Conservation (phyloP, 2,113 vertebrate species). For the Daubentonia madagascariensis region DNA sequence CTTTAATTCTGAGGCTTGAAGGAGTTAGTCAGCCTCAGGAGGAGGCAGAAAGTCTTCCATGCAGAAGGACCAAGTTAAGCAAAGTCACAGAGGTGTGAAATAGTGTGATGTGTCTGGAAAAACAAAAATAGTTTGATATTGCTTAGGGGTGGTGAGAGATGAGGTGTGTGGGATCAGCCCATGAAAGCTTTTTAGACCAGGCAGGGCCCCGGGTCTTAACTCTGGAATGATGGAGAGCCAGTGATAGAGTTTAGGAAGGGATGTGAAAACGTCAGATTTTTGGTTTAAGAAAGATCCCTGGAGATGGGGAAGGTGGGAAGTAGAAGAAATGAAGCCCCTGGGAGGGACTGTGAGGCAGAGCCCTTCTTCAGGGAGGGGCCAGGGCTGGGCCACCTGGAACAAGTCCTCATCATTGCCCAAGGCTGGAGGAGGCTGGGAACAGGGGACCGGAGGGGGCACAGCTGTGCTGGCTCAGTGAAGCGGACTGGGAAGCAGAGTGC, state of each 20-base stretch:
- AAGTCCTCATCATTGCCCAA: background rate
- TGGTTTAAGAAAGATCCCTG: background rate
- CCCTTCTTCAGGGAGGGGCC: background rate
- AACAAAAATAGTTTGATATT: background rate
- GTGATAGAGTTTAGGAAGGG: background rate
- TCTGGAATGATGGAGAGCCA: background rate
- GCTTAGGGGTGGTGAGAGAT: background rate
- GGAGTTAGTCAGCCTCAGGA: background rate
- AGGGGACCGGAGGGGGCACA: background rate
- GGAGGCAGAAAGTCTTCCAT: background rate
- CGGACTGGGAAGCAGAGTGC: background rate
- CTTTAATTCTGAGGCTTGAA: background rate
- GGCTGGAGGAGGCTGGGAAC: background rate
- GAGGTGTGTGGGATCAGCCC: background rate
- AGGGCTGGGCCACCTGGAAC: background rate
- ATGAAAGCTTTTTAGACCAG: background rate
- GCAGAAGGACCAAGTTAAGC: background rate
- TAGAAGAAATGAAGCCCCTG: background rate
- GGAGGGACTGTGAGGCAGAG: background rate
- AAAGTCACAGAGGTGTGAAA: background rate
- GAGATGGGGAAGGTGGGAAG: background rate
- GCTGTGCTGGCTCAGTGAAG: background rate
- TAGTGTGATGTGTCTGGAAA: background rate
- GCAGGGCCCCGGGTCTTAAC: background rate
- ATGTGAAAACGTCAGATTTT: background rate